phyloP scores from a whole-genome alignment of 2,113 vertebrate species.

The Monarcha castaneiventris region DNA sequence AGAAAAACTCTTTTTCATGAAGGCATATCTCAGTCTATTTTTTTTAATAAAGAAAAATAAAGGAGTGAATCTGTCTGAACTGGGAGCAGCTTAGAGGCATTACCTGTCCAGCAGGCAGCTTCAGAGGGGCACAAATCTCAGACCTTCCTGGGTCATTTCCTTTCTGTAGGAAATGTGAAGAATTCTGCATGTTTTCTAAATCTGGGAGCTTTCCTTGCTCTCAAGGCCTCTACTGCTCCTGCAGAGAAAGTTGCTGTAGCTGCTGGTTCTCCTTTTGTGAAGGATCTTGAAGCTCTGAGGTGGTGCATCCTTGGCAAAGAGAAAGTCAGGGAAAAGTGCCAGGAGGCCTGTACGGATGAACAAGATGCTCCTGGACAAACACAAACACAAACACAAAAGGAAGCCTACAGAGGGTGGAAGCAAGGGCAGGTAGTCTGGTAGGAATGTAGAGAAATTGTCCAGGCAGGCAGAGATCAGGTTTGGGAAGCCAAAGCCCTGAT shows the following conservation, averaged over 20 bases:
- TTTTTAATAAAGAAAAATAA: not conserved
- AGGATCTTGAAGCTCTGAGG: not conserved
- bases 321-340: not conserved
- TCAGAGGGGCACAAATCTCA: not conserved
- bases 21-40: not conserved
- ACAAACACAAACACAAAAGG: not conserved
- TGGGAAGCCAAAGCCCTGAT: not conserved
- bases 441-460: not conserved
- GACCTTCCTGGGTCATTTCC: not conserved
- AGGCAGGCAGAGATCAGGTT: not conserved
- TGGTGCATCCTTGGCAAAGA: not conserved
- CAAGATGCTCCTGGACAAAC: not conserved
- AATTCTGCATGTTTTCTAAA: not conserved
- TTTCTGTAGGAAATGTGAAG: not conserved
- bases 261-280: not conserved
- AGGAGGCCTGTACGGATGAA: not conserved
- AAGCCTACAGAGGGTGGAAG: not conserved
- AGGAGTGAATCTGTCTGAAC: not conserved
- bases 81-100: not conserved
- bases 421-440: not conserved
- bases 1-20: not conserved
- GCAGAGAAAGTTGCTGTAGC: not conserved
- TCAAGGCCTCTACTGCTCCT: not conserved
- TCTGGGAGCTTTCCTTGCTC: not conserved
- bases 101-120: not conserved